Evolutionary conservation across 2,113 vertebrate species (phyloP).

Genomic region (Desmodus rotundus): DNA sequence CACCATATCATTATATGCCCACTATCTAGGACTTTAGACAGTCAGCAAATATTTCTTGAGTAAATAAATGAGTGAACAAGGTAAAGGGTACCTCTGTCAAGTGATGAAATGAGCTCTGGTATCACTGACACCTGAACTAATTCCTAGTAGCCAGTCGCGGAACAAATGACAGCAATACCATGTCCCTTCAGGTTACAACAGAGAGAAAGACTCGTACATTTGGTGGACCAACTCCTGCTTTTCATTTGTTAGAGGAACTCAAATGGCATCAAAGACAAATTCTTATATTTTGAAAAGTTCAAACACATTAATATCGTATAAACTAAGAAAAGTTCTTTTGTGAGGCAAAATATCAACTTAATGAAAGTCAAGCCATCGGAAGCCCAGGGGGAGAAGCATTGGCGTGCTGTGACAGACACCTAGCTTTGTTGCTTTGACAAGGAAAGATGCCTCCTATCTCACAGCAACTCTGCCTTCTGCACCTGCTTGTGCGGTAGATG

Average conservation of each 20-base stretch:
- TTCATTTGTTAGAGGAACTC: not conserved
- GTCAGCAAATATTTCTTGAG: not conserved
- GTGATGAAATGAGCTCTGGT: fast-evolving
- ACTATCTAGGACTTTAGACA: not conserved
- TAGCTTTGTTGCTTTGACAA: too few relatives aligned
- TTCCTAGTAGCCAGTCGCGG: not conserved
- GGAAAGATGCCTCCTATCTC: fast-evolving
- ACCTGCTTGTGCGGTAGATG: fast-evolving
- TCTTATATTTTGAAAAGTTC: not conserved
- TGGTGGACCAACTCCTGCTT: not conserved
- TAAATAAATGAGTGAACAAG: not conserved
- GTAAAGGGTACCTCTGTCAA: too few relatives aligned
- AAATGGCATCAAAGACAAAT: not conserved
- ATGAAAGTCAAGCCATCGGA: not conserved
- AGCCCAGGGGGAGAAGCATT: not conserved
- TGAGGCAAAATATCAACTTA: not conserved
- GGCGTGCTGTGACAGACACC: fast-evolving
- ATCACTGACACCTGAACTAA: too few relatives aligned
- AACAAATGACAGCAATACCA: not conserved
- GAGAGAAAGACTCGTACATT: not conserved
- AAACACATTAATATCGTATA: not conserved
- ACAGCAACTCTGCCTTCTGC: too few relatives aligned
- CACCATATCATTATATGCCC: fast-evolving
- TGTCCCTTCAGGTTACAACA: not conserved
- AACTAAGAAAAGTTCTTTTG: not conserved